phyloP scores from a whole-genome alignment of 2,113 vertebrate species.

The Cephalopterus ornatus region DNA sequence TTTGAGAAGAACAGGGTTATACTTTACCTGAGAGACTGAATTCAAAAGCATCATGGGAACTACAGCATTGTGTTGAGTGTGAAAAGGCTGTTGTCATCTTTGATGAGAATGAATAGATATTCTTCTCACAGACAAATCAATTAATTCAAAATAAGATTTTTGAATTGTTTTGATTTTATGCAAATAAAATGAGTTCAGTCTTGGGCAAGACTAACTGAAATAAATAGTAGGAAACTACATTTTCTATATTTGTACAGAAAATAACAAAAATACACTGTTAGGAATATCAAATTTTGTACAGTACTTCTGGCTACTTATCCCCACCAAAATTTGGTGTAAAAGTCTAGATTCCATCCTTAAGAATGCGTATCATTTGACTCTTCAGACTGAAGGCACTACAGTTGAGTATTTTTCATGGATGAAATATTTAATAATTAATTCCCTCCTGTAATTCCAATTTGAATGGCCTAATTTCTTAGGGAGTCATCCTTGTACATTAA shows the following conservation, averaged over 20 bases:
- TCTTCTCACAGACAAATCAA: not conserved
- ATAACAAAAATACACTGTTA: not conserved
- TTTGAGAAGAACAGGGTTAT: not conserved
- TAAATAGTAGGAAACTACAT: not conserved
- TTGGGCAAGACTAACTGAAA: not conserved
- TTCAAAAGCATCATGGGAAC: not conserved
- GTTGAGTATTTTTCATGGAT: not conserved
- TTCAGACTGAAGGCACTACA: not conserved
- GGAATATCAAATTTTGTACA: fast-evolving
- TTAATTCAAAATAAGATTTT: not conserved
- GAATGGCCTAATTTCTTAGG: not conserved
- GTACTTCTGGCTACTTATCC: not conserved
- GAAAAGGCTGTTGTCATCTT: not conserved
- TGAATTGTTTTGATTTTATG: not conserved
- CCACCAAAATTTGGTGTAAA: not conserved
- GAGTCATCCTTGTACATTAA: not conserved
- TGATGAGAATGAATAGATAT: not conserved
- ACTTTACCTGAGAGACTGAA: not conserved
- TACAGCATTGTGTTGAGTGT: not conserved
- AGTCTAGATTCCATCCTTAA: not conserved
- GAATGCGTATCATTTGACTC: not conserved
- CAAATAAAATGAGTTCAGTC: not conserved
- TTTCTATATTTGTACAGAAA: not conserved
- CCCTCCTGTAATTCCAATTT: not conserved
- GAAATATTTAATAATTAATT: not conserved